phyloP scores from a whole-genome alignment of 2,888 invertebrate genomes.

The Nymphalis urticae region DNA sequence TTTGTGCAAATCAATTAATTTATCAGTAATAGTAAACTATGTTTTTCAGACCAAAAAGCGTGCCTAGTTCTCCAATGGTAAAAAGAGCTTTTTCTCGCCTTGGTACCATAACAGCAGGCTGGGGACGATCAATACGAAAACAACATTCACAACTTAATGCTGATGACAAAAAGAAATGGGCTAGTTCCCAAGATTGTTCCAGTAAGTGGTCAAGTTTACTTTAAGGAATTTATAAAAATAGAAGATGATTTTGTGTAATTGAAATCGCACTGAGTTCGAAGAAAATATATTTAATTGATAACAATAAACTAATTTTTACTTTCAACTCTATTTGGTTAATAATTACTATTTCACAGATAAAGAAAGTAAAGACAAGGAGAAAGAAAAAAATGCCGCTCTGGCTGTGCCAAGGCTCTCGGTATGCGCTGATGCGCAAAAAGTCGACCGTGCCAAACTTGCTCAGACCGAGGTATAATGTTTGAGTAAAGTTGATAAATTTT shows the following conservation, averaged over 20 bases:
- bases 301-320: too few species aligned
- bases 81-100: conserved; percentile 94
- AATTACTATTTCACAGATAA: conserved; percentile 82
- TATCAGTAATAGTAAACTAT: neutral
- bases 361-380: conserved; percentile 89
- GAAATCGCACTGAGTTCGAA: too few species aligned
- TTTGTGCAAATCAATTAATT: neutral
- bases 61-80: conserved; percentile 96
- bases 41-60: conserved; percentile 89
- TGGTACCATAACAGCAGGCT: conserved; percentile 94
- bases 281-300: too few species aligned
- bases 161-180: conserved; percentile 95
- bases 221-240: neutral
- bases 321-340: neutral
- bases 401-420: conserved; percentile 94
- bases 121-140: conserved; percentile 93
- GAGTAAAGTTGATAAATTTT: conserved; percentile 1
- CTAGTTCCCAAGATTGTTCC: conserved; percentile 95
- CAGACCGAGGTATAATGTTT: conserved; percentile 88
- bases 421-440: conserved; percentile 96
- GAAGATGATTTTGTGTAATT: too few species aligned
- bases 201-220: conserved; percentile 79
- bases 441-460: conserved; percentile 93
- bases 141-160: conserved; percentile 90
- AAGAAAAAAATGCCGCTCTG: conserved; percentile 88